Percentiles rank a stretch among this genome's conserved stretches.
phyloP scores from a whole-genome alignment of 2,797 vertebrate genomes.

The Coreius guichenoti region DNA sequence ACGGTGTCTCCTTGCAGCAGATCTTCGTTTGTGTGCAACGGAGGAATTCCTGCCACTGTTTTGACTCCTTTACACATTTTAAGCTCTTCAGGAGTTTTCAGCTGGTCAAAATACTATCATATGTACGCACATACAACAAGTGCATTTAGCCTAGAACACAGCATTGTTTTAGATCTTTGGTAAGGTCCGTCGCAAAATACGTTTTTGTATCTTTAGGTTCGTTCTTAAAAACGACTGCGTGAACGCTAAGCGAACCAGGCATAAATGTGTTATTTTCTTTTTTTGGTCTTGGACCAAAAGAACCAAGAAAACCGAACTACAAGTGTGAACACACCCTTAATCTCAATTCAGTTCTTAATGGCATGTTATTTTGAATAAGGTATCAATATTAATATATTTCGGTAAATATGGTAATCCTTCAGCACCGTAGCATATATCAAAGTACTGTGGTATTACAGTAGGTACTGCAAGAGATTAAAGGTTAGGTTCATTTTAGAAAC shows the following conservation, averaged over 20 bases:
- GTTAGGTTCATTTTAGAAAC: slow-evolving; percentile 27
- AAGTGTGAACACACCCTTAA: neutral
- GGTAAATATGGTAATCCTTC: neutral
- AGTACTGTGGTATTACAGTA: neutral
- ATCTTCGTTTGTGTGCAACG: neutral
- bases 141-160: neutral
- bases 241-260: neutral
- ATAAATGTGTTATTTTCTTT: neutral
- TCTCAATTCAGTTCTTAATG: neutral
- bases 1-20: neutral
- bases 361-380: neutral
- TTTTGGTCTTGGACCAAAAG: neutral
- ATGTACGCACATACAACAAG: too few relatives aligned
- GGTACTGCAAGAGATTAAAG: neutral
- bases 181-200: neutral
- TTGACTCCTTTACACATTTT: neutral
- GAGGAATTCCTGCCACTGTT: neutral
- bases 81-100: neutral
- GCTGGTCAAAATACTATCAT: neutral
- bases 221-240: neutral
- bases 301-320: neutral
- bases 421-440: neutral
- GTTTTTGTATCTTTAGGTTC: neutral
- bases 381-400: neutral
- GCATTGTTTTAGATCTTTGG: neutral